Percentiles rank a stretch among this genome's conserved stretches.
Evolutionary conservation across 2,888 invertebrate species (phyloP).

Genomic region (Leptodirus hochenwartii): DNA sequence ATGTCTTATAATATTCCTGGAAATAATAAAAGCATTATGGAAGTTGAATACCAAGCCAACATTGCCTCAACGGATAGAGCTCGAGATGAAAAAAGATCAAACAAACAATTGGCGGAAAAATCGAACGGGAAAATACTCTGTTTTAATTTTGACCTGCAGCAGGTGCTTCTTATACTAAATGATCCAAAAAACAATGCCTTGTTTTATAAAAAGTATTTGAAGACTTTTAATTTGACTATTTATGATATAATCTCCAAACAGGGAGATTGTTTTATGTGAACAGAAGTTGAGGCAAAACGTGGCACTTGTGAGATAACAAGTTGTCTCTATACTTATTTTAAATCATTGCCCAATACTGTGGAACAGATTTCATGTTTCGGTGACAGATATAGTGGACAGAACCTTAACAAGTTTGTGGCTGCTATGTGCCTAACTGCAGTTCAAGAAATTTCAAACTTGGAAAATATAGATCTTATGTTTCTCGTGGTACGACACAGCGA

Average conservation of each 20-base stretch:
- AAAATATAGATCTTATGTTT: no score
- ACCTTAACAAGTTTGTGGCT: slow-evolving; percentile 2
- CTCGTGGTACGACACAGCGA: slow-evolving; percentile 1
- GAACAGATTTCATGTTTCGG: slow-evolving; percentile 2
- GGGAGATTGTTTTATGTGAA: slow-evolving; percentile 1
- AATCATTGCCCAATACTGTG: neutral
- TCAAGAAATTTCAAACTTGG: no score
- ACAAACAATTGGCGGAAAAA: no score
- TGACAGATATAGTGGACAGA: neutral
- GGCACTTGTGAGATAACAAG: slow-evolving; percentile 1
- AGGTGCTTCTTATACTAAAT: slow-evolving; percentile 1
- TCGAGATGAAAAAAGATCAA: neutral
- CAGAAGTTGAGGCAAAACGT: slow-evolving; percentile 1
- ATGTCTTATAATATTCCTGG: no score
- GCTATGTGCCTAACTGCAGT: slow-evolving; percentile 2
- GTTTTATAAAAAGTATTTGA: neutral
- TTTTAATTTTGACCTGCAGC: slow-evolving; percentile 2
- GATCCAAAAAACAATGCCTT: neutral
- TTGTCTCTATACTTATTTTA: no score
- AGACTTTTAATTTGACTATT: slow-evolving; percentile 1
- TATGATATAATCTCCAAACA: slow-evolving; percentile 1
- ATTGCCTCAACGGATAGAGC: no score
- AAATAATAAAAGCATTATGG: neutral
- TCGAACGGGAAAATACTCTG: neutral
- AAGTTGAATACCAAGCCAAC: slow-evolving; percentile 1